Base-by-base conservation (phyloP, 2,113 vertebrate genomes). In the Romanogobio albipinnatus region DNA sequence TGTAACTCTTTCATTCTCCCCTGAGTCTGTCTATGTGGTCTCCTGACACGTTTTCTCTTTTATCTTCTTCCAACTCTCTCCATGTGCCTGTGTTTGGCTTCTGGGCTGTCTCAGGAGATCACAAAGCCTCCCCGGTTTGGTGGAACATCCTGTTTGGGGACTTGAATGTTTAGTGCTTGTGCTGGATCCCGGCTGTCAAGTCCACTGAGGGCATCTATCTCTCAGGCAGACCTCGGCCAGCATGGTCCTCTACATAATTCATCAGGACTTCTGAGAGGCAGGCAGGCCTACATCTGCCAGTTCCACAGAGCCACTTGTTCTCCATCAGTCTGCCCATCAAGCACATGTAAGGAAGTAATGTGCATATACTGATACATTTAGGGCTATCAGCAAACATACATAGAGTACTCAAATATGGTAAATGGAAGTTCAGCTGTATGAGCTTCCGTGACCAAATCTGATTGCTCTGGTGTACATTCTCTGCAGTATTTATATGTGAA, bases 231-330 rank as follows among this genome's bases (percentile, higher is more conserved):
- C 61, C 79, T 68, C 17, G 43, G 45, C 61, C 24, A 51, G 79
- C 45, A 33, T 51, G 17, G 17, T 11, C 19, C 45, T 68, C 47
- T 84, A 78, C 62, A 78, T 84, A 70, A 78, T 78, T 78, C 83
- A 78, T 76, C 83, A 78, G 83, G 62, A 70, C 10, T 45, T 47
- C 53, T 61, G 82, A 75, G 61, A 84, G 74, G 70, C 49, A 36
- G 49, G 24, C 83, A 66, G 29, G 19, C 26, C 47, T 33, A 33
- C 26, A 51, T 76, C 47, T 53, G 49, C 49, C 24, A 19, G 45
- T 29, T 66, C 26, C 39, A 62, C 36, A 45, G 56, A 64, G 58
- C 73, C 39, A 64, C 24, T 15, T 17, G 39, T 45, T 80, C n/a
- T 62, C 39, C 58, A 47, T 59, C 9, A 39, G 17, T 5, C 47